phyloP scores from a whole-genome alignment of 2,888 invertebrate genomes.

The Mesopsocus fuscifrons region DNA sequence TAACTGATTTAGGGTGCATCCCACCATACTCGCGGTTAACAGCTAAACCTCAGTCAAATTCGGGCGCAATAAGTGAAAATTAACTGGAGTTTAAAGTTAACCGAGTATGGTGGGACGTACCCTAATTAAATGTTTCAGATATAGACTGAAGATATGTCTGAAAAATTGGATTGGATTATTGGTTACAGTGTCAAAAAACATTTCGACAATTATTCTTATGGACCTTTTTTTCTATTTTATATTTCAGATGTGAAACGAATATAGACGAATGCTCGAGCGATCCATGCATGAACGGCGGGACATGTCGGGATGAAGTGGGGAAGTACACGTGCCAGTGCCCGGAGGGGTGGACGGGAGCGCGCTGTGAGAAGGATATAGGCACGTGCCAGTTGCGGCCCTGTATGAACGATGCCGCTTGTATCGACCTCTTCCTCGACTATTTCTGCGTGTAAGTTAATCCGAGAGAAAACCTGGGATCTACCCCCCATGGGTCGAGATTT shows the following conservation, averaged over 20 bases:
- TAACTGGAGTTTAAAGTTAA: too few relatives aligned
- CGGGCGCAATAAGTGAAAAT: too few relatives aligned
- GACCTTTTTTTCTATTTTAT: conserved; percentile 8
- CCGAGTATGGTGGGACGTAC: too few relatives aligned
- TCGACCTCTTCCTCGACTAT: conserved; percentile 78
- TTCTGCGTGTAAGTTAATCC: conserved; percentile 62
- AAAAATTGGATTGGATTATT: too few relatives aligned
- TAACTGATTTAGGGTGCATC: too few relatives aligned
- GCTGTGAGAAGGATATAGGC: conserved; percentile 75
- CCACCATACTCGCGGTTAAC: too few relatives aligned
- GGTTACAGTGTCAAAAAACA: too few relatives aligned
- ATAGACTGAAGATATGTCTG: too few relatives aligned
- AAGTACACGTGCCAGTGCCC: conserved; percentile 64
- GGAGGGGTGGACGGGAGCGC: conserved; percentile 70
- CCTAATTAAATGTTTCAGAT: too few relatives aligned
- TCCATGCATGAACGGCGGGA: conserved; percentile 78
- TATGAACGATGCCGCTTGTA: conserved; percentile 80
- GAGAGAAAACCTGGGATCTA: background rate
- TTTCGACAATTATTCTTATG: conserved; percentile 7
- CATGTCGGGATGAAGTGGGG: conserved; percentile 70
- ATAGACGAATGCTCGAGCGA: conserved; percentile 70
- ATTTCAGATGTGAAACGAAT: conserved; percentile 36
- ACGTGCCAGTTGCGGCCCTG: conserved; percentile 75
- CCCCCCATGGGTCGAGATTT: background rate
- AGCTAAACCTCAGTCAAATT: too few relatives aligned